These are phyloP conservation scores for Malurus splendens DNA, from an alignment of 2,797 vertebrate genomes.

Conservation along the genomic window DNA sequence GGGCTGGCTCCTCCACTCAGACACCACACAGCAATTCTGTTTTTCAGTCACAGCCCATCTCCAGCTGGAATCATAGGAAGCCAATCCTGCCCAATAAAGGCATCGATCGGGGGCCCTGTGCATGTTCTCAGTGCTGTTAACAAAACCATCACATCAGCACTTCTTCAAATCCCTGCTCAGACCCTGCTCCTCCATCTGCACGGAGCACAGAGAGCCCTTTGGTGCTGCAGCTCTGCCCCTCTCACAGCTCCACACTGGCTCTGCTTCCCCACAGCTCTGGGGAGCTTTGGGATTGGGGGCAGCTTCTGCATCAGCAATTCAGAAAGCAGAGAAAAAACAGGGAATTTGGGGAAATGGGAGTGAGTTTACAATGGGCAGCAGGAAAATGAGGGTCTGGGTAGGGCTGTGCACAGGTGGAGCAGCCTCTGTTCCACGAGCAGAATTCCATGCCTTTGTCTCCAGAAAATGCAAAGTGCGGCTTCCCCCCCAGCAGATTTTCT, in stretches of 20 bases:
- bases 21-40: neutral
- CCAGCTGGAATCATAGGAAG: slow-evolving; percentile 14
- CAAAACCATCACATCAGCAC: slow-evolving; percentile 44
- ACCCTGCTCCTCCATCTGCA: neutral
- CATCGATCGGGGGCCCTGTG: slow-evolving; percentile 30
- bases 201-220: neutral
- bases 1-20: neutral
- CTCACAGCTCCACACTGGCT: neutral
- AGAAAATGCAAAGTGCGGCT: neutral
- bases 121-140: slow-evolving; percentile 25
- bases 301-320: neutral
- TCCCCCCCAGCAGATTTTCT: neutral
- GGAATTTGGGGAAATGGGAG: neutral
- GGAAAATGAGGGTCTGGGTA: neutral
- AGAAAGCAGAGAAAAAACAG: neutral
- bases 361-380: neutral
- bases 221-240: neutral
- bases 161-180: neutral
- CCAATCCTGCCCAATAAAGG: slow-evolving; percentile 15
- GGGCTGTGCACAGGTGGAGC: neutral
- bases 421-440: neutral
- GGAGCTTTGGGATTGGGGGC: accelerated
- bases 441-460: neutral
- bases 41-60: neutral
- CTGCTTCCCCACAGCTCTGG: neutral